Conservation (phyloP, 2,113 vertebrate species). For the Amphiprion ocellaris region DNA sequence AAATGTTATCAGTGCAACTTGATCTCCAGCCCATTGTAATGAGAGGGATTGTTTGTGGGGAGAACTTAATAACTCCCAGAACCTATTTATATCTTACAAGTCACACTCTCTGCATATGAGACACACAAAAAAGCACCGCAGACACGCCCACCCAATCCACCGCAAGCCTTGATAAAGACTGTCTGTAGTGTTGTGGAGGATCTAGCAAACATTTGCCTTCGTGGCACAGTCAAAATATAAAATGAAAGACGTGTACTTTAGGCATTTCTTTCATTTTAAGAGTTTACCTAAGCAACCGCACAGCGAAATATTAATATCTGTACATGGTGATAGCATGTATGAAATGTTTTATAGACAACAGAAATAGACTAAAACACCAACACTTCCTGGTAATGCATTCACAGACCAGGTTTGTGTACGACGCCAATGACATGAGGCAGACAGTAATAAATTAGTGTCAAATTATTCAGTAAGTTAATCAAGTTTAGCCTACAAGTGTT, state of each 20-base stretch:
- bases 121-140: not conserved
- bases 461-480: slow-evolving; percentile 9
- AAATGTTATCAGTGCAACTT: slow-evolving; percentile 60
- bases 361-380: not conserved
- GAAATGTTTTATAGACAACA: not conserved
- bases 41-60: slow-evolving; percentile 65
- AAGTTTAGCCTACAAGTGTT: slow-evolving; percentile 10
- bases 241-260: not conserved
- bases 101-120: slow-evolving; percentile 55
- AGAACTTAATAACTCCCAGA: slow-evolving; percentile 67
- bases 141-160: slow-evolving; percentile 23
- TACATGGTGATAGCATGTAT: not conserved
- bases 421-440: not conserved
- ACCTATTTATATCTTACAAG: slow-evolving; percentile 65
- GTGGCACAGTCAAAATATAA: not conserved
- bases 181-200: not conserved
- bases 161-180: slow-evolving; percentile 24
- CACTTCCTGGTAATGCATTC: not conserved
- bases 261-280: not conserved
- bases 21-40: slow-evolving; percentile 62
- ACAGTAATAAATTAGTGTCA: not conserved
- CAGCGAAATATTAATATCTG: not conserved
- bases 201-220: slow-evolving; percentile 23
- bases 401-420: not conserved
- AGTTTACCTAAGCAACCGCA: not conserved